Evolutionary conservation across 2,797 vertebrate species (phyloP).

Genomic region (Bradypus variegatus): DNA sequence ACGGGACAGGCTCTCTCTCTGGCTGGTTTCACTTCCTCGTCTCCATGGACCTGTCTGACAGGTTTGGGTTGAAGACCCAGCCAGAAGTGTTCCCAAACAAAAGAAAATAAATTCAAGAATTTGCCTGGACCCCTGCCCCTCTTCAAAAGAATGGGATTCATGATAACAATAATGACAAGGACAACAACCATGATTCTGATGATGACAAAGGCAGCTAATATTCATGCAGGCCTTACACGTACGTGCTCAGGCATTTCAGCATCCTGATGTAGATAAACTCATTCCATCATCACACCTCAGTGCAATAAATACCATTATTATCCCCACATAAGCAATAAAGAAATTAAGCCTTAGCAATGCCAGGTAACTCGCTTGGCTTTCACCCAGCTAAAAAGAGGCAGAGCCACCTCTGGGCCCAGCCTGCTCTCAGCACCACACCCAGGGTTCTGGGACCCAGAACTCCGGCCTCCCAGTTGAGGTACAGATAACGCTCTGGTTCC

Average conservation of each 20-base stretch:
- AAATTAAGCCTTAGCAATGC: background rate
- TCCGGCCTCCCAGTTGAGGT: background rate
- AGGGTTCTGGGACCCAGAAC: background rate
- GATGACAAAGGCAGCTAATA: background rate
- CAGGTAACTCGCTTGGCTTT: background rate
- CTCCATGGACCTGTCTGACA: conserved; percentile 1
- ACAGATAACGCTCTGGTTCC: background rate
- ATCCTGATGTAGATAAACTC: background rate
- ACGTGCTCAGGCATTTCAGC: background rate
- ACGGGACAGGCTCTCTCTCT: background rate
- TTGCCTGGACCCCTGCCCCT: background rate
- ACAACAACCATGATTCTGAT: no score
- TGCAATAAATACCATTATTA: background rate
- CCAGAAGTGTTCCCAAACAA: conserved; percentile 1
- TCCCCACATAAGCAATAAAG: background rate
- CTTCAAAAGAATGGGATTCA: background rate
- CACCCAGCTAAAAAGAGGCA: background rate
- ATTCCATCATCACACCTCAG: background rate
- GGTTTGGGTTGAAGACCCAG: conserved; percentile 23
- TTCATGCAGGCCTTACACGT: background rate
- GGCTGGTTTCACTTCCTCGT: conserved; percentile 27
- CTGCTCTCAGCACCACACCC: background rate
- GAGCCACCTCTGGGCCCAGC: background rate
- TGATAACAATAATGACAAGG: background rate
- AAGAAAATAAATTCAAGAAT: conserved; percentile 25